Percentiles rank a stretch among this genome's conserved stretches.
Conservation (phyloP, 2,113 vertebrate species). For the Aplodontia rufa region DNA sequence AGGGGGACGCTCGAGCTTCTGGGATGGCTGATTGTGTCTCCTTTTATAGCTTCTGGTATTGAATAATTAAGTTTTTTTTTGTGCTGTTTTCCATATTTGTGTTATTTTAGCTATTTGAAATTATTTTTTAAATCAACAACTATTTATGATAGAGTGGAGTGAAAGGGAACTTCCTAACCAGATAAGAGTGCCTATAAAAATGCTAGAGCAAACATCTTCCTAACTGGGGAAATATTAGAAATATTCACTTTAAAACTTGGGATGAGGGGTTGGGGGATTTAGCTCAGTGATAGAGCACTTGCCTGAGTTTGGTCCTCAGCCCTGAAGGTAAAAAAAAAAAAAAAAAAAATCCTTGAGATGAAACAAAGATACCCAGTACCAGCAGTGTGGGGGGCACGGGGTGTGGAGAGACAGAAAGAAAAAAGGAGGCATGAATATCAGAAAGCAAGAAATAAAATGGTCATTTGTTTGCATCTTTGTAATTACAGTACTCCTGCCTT, state of each 20-base stretch:
- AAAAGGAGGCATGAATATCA: background rate
- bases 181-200: conserved; percentile 36
- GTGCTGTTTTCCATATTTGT: conserved; percentile 5
- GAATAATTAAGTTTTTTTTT: background rate
- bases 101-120: conserved; percentile 41
- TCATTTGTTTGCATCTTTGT: background rate
- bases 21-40: background rate
- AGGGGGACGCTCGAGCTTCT: background rate
- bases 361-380: background rate
- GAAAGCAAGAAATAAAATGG: conserved; percentile 27
- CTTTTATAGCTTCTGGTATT: background rate
- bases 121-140: background rate
- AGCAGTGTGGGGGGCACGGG: no score
- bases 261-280: no score
- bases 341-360: background rate
- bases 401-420: background rate
- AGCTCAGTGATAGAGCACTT: no score
- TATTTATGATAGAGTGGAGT: background rate
- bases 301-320: no score
- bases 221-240: no score
- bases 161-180: conserved; percentile 23
- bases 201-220: background rate
- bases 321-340: background rate
- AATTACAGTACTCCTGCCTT: background rate
- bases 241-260: no score